phyloP scores from a whole-genome alignment of 1,140 invertebrate species.

The Paralvinella palmiformis region DNA sequence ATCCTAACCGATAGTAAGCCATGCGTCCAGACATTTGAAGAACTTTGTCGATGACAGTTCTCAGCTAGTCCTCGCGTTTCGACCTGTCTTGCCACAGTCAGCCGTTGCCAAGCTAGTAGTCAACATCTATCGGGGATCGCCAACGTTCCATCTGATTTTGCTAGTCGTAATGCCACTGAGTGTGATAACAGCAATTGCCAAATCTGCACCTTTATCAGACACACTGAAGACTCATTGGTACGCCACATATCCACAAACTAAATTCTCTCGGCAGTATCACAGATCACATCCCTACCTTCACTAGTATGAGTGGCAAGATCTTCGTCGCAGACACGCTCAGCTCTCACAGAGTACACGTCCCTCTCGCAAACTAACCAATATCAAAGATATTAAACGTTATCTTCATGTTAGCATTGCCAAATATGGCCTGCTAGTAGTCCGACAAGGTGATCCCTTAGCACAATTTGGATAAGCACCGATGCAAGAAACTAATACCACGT shows the following conservation, averaged over 20 bases:
- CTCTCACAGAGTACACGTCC: neutral
- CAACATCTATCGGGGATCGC: too few species aligned
- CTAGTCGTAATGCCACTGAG: neutral
- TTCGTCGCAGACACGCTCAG: neutral
- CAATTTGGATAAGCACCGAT: too few species aligned
- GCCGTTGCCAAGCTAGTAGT: too few species aligned
- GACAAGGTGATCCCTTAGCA: too few species aligned
- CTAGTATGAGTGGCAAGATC: neutral
- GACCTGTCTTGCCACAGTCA: neutral
- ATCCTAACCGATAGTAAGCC: neutral
- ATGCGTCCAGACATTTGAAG: neutral
- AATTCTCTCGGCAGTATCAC: neutral
- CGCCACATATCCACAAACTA: conserved; percentile 23
- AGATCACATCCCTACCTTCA: neutral
- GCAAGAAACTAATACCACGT: neutral
- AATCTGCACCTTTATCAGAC: neutral
- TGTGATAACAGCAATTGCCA: neutral
- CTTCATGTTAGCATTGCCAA: too few species aligned
- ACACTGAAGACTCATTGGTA: neutral
- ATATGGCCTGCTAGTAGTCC: neutral
- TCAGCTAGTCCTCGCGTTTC: neutral
- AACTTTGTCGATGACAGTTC: neutral
- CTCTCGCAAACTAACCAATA: neutral
- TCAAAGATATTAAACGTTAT: too few species aligned
- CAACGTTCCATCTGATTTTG: neutral